Base-by-base conservation (phyloP, 2,113 vertebrate genomes). In the Tachycineta bicolor region DNA sequence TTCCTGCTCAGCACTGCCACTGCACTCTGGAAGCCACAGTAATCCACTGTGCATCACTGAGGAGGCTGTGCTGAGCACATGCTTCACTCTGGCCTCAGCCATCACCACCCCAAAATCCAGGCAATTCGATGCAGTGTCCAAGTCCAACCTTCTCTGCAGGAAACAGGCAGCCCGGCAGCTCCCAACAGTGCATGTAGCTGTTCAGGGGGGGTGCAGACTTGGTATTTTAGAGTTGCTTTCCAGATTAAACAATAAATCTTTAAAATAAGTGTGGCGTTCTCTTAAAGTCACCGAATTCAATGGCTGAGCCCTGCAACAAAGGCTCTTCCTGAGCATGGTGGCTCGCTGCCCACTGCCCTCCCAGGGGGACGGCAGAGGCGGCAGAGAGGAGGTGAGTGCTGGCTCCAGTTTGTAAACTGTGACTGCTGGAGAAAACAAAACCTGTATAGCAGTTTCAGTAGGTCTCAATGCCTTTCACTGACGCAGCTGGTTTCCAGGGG, bases 281-380 rank as follows among this genome's bases (percentile, higher is more conserved):
- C 92, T 88, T 65, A 63, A 95, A 97, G 94, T 82, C 44, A 37
- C 88, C 52, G 76, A 94, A 95, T 90, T 86, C 95, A 96, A 81
- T 77, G 89, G 68, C 89, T 92, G 86, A 91, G 89, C 90, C 76
- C 85, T 93, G 90, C 86, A 96, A 97, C 96, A 97, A 97, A 97
- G 91, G 85, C 95, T 94, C 87, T 98, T 97, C 97, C 97, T 97
- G 97, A 97, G 87, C 34, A 0, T 24, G 15, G 96, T 97, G 97
- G 97, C 98, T 95, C 93, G 75, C 67, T 94, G 97, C 98, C 97
- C 94, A 23, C 43, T 1, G 2, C 43, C 46, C 67, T 97, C 97
- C 97, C 46, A 0, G 41, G 84, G 96, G 97, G 76, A 88, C 47
- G 1, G 79, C 90, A 84, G 82, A 91, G 77, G 86, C 80, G 6